Base-by-base conservation (phyloP, 2,797 vertebrate genomes). In the Corythornis leucogaster region DNA sequence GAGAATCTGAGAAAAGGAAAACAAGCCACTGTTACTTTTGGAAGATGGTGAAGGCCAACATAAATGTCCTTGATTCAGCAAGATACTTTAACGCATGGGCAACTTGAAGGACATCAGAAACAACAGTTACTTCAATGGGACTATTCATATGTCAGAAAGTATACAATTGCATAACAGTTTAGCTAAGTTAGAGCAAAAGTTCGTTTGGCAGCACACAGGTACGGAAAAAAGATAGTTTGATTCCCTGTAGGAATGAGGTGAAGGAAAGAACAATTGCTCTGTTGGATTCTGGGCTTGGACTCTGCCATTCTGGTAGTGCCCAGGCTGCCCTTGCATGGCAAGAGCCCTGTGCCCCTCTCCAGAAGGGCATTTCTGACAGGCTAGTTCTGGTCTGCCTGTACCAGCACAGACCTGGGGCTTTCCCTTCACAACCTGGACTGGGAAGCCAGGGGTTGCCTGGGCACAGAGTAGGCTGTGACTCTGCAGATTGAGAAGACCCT, bases 1-100 rank as follows among this genome's bases (percentile, higher is more conserved):
- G 54, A 87, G 66, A 80, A n/a, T 15, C 77, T 38, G 42, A 85
- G 80, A 78, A 85, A 78, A 91, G 25, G n/a, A 80, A 83, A 91
- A 89, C 43, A 94, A 80, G 43, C 2, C 2, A 51, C 26, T 83
- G 51, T 85, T 93, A 62, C 59, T 71, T 75, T 33, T 83, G 83
- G 77, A 80, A 61, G 51, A 51, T 0, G 71, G 38, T 3, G 33
- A 77, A 53, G 26, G 30, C 22, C 35, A 78, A 85, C 12, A 54
- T 12, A 51, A 91, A 71, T 12, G 38, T 46, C 66, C 53, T 48
- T 74, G 53, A 64, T 80, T 78, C 33, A 66, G 62, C 40, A 61
- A 67, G 26, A 33, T 30, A 26, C 58, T 61, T 80, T 12, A 82
- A 87, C 0, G 6, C 43, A 64, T 3, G 21, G 76, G 38, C 33